Evolutionary conservation across 2,888 invertebrate genomes (phyloP).

Genomic region (Drosophila dives): DNA sequence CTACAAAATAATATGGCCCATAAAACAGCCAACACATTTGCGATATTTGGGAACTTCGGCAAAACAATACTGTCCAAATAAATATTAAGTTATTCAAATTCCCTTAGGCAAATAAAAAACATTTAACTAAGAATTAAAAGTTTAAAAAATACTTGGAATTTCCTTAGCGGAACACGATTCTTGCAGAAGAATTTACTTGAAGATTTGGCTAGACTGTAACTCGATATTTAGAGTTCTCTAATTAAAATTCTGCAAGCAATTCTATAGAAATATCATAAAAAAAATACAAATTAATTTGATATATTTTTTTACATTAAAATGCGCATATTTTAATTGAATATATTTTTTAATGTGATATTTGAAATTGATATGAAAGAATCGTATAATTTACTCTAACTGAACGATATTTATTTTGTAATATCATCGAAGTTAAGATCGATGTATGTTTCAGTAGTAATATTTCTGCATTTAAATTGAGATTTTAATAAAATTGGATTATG

Average conservation of each 20-base stretch:
- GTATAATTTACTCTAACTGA: background rate
- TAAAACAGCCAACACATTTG: slow-evolving; percentile 38
- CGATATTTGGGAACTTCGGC: slow-evolving; percentile 34
- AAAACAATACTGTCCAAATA: slow-evolving; percentile 41
- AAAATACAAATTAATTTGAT: background rate
- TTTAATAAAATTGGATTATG: background rate
- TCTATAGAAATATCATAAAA: background rate
- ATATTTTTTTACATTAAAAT: background rate
- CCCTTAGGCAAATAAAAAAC: slow-evolving; percentile 22
- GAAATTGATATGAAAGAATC: background rate
- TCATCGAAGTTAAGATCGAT: background rate
- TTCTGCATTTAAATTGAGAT: no score
- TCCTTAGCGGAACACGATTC: slow-evolving; percentile 4
- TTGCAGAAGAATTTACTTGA: background rate
- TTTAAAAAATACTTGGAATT: slow-evolving; percentile 16
- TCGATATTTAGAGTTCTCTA: background rate
- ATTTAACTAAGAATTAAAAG: background rate
- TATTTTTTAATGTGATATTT: background rate
- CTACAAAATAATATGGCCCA: slow-evolving; percentile 11
- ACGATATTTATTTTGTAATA: background rate
- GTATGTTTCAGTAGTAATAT: background rate
- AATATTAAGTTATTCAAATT: slow-evolving; percentile 68
- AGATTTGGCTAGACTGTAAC: background rate
- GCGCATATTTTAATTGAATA: background rate
- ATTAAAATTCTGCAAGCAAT: background rate